Evolutionary conservation across 2,113 vertebrate genomes (phyloP).

Genomic region (Chloebia gouldiae): DNA sequence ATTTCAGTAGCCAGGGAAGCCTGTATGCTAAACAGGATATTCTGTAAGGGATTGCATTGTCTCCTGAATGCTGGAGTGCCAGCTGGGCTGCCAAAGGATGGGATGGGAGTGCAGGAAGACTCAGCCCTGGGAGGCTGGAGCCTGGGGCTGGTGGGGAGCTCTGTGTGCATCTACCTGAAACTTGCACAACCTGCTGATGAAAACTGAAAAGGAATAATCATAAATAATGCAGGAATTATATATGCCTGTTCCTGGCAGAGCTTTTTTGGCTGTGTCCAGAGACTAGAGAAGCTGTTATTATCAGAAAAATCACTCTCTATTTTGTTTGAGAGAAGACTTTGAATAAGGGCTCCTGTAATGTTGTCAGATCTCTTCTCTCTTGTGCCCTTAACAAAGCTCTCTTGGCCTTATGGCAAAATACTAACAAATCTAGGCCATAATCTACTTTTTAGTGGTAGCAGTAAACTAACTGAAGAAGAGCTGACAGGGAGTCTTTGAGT

Average conservation of each 20-base stretch:
- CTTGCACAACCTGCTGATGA: neutral
- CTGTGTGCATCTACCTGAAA: neutral
- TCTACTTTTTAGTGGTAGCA: neutral
- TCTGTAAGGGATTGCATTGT: neutral
- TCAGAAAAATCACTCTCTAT: neutral
- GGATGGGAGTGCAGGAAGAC: neutral
- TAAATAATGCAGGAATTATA: conserved; percentile 37
- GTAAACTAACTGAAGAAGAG: neutral
- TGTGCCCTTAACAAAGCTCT: neutral
- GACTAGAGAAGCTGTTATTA: neutral
- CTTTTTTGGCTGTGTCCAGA: neutral
- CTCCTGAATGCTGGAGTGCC: fast-evolving
- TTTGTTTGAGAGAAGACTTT: neutral
- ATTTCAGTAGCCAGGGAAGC: neutral
- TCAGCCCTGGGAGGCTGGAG: neutral
- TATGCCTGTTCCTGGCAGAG: neutral
- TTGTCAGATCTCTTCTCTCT: neutral
- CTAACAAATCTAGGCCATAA: conserved; percentile 1
- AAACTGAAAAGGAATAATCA: neutral
- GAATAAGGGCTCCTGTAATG: neutral
- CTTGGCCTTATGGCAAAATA: neutral
- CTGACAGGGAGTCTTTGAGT: neutral
- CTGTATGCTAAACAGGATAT: neutral
- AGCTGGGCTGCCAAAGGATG: neutral
- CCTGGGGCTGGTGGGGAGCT: neutral